phyloP scores from a whole-genome alignment of 2,797 vertebrate species.

The Phoeniculus purpureus region DNA sequence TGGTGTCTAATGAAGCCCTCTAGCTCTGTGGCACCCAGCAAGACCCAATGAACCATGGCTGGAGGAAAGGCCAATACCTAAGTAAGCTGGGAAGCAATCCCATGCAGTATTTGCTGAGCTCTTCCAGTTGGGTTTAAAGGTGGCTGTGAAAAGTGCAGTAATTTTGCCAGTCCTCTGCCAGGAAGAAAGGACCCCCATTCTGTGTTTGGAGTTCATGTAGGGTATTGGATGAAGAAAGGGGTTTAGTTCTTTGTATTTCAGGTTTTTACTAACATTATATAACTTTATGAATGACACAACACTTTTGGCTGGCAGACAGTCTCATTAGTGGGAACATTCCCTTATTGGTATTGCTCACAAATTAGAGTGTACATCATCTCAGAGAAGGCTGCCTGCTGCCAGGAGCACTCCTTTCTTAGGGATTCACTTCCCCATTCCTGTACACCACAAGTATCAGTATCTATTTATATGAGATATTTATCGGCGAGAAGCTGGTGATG shows the following conservation, averaged over 20 bases:
- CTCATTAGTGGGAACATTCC: background rate
- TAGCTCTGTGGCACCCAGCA: constrained; percentile 74
- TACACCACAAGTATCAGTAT: background rate
- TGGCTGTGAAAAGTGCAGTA: background rate
- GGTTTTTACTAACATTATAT: background rate
- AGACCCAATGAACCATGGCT: constrained; percentile 47
- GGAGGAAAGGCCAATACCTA: background rate
- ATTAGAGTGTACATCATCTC: background rate
- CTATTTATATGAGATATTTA: background rate
- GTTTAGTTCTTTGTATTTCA: background rate
- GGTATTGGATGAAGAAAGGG: background rate
- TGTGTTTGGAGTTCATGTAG: background rate
- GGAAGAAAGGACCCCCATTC: background rate
- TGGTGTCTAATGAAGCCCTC: constrained; percentile 80
- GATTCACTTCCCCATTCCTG: background rate
- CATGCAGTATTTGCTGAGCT: background rate
- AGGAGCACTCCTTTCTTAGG: background rate
- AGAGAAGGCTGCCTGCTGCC: background rate
- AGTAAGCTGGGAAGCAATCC: background rate
- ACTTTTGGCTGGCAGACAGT: background rate
- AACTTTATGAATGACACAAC: background rate
- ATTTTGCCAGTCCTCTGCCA: constrained; percentile 27
- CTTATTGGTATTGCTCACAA: background rate
- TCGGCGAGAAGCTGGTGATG: background rate
- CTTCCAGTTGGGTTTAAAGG: constrained; percentile 15